Base-by-base conservation (phyloP, 2,113 vertebrate species). In the Lepisosteus oculatus region DNA sequence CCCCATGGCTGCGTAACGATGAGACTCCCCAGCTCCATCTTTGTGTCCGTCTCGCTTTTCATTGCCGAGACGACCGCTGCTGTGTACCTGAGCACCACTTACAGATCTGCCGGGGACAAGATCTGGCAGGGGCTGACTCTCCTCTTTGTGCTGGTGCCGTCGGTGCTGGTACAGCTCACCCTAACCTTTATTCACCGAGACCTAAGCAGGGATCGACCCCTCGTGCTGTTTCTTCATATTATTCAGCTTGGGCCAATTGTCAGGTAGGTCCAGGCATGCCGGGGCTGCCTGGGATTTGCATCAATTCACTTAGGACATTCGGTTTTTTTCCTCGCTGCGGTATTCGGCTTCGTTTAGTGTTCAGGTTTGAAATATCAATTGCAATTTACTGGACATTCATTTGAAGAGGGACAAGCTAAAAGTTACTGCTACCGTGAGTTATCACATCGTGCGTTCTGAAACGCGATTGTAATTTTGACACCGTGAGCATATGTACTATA, bases 181-280 rank as follows among this genome's bases (percentile, higher is more conserved):
- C 94, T 99, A 72, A 93, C 94, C 81, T 97, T 98, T 87, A 90
- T 98, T 83, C 97, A 99, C 87, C 92, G 97, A 79, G 96, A 98
- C 87, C 91, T 98, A 67, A 93, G 93, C 90, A 85, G 93, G 57
- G 96, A 99, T 89, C 85, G 94, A 77, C 97, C 97, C 62, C 93
- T 99, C 7, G 83, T 96, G 70, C 91, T 99, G 82, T 90, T 99
- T 76, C 89, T 98, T 83, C 97, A 99, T 86, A 88, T 98, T 65
- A 89, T 99, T 78, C 97, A 97, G 87, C 91, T 99, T 2, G 97
- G 97, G 78, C 96, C 96, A 57, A 73, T 98, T 56, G 92, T 96
- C 90, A 95, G 97, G 97, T 99, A 84, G 78, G 94, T 29, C 29
- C 29, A 29, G 29, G 29, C 29, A 29, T 29, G 29, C 29, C 29